Evolutionary conservation across 2,797 vertebrate species (phyloP).

Genomic region (Oceanodroma leucorhoa): DNA sequence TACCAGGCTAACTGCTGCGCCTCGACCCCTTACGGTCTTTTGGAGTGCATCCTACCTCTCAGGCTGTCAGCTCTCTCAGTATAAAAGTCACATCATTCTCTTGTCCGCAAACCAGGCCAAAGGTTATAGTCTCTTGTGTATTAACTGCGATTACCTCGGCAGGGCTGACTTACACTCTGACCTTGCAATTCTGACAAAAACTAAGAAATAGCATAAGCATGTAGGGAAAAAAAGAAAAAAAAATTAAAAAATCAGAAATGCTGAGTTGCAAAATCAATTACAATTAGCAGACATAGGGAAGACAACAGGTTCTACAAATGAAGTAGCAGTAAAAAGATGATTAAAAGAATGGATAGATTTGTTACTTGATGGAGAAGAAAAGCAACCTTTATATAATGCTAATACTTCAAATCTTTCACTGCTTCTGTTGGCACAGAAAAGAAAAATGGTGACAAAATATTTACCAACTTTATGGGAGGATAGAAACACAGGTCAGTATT

Average conservation of each 20-base stretch:
- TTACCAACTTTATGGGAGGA: neutral
- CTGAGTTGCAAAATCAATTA: neutral
- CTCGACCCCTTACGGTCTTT: neutral
- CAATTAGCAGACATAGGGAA: neutral
- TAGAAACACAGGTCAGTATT: neutral
- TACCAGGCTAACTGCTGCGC: neutral
- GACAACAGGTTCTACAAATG: neutral
- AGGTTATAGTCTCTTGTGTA: neutral
- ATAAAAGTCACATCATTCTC: neutral
- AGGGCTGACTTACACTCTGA: neutral
- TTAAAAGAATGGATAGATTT: neutral
- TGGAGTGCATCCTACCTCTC: neutral
- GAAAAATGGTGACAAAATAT: neutral
- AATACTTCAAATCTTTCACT: neutral
- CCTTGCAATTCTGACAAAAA: neutral
- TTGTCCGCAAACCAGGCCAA: neutral
- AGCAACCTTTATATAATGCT: neutral
- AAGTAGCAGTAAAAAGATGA: neutral
- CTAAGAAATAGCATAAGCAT: neutral
- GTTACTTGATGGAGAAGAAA: neutral
- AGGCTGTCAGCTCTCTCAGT: neutral
- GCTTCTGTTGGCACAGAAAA: neutral
- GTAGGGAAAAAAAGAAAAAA: neutral
- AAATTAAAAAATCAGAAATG: neutral
- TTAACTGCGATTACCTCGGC: neutral